These are phyloP conservation scores for Girardinichthys multiradiatus DNA, from an alignment of 2,113 vertebrate species.

Conservation along the genomic window DNA sequence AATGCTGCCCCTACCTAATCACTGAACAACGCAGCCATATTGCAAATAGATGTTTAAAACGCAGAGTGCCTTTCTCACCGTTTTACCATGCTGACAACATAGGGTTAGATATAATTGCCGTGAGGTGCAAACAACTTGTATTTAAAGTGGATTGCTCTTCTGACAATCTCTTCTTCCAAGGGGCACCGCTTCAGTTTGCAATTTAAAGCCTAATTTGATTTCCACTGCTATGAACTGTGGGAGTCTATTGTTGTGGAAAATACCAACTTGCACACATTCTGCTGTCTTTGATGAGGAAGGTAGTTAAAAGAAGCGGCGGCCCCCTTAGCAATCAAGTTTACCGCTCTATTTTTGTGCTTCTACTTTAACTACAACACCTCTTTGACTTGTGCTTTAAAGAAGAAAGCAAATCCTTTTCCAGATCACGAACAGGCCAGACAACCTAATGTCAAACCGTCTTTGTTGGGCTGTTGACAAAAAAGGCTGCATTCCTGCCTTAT, in stretches of 20 bases:
- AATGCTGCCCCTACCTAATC: constrained; percentile 22
- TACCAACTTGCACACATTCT: constrained; percentile 65
- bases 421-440: constrained; percentile 58
- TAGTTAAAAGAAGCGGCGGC: constrained; percentile 38
- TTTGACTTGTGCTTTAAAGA: constrained; percentile 47
- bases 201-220: constrained; percentile 70
- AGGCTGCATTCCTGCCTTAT: constrained; percentile 58
- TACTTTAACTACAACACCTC: constrained; percentile 54
- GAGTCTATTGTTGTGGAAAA: constrained; percentile 49
- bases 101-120: constrained; percentile 51
- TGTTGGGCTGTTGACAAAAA: constrained; percentile 51
- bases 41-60: constrained; percentile 10
- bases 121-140: constrained; percentile 57
- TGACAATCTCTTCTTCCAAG: constrained; percentile 32
- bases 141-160: constrained; percentile 60
- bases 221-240: constrained; percentile 52
- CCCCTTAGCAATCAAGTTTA: constrained; percentile 20
- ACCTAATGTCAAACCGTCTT: constrained; percentile 58
- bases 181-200: constrained; percentile 35
- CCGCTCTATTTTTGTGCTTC: constrained; percentile 9
- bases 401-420: constrained; percentile 44
- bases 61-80: not conserved
- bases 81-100: constrained; percentile 57
- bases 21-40: not conserved
- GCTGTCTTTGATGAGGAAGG: constrained; percentile 41